phyloP scores from a whole-genome alignment of 2,888 invertebrate species.

The Hyposoter dolosus region DNA sequence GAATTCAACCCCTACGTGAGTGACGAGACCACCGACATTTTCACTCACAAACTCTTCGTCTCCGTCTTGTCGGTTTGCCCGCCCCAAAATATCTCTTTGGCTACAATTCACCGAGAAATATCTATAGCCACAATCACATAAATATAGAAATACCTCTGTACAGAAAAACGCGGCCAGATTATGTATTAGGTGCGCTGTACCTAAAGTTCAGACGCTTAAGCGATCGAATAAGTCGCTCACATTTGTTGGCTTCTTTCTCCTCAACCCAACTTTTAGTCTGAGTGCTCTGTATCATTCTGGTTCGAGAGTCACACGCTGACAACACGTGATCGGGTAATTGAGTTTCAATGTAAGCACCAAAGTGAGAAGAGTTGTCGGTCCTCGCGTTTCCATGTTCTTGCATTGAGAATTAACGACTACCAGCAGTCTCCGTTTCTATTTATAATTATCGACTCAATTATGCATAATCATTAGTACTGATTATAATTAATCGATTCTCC shows the following conservation, averaged over 20 bases:
- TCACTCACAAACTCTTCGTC: slow-evolving; percentile 63
- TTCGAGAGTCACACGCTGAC: slow-evolving; percentile 66
- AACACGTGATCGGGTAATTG: slow-evolving; percentile 72
- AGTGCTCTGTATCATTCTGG: slow-evolving; percentile 62
- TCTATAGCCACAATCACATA: background rate
- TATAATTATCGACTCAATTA: background rate
- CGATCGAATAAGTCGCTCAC: slow-evolving; percentile 26
- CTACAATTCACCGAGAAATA: slow-evolving; percentile 21
- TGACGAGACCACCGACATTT: slow-evolving; percentile 67
- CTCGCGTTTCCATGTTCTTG: background rate
- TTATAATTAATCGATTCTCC: background rate
- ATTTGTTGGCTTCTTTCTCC: slow-evolving; percentile 43
- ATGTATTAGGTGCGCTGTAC: slow-evolving; percentile 24
- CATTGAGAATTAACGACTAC: background rate
- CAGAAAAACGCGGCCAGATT: background rate
- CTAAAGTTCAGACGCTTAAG: slow-evolving; percentile 16
- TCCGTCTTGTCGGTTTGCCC: slow-evolving; percentile 48
- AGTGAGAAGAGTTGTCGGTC: slow-evolving; percentile 41
- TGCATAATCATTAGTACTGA: background rate
- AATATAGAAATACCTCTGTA: background rate
- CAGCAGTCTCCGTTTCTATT: slow-evolving; percentile 5
- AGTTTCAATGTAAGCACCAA: slow-evolving; percentile 69
- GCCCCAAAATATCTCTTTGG: slow-evolving; percentile 60
- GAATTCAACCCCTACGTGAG: slow-evolving; percentile 65
- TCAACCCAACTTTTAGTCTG: slow-evolving; percentile 44